These are phyloP conservation scores for Batillaria attramentaria DNA, from an alignment of 1,140 invertebrate genomes.

Conservation along the genomic window DNA sequence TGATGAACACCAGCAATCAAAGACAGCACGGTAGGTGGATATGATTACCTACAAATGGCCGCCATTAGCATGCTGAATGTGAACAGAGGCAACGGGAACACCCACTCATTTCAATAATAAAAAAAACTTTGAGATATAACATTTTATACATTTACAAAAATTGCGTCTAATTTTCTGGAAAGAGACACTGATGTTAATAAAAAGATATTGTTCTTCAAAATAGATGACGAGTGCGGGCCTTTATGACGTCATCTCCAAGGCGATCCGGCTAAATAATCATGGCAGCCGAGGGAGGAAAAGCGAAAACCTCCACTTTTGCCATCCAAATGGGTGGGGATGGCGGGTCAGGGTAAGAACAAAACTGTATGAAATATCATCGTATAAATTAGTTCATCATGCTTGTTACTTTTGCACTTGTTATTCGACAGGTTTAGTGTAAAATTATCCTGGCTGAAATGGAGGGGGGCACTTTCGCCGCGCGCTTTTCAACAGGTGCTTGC, in stretches of 20 bases:
- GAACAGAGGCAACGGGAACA: constrained; percentile 40
- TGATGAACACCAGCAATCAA: constrained; percentile 11
- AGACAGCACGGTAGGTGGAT: constrained; percentile 49
- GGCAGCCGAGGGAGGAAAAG: constrained; percentile 8
- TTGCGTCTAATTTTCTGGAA: no score
- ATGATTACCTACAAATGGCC: constrained; percentile 63
- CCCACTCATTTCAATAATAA: constrained; percentile 20
- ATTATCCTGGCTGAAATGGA: neutral
- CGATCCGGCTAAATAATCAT: constrained; percentile 33
- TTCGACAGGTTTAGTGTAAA: neutral
- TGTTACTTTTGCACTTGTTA: neutral
- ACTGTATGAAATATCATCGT: neutral
- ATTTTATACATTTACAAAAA: neutral
- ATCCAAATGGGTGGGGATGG: constrained; percentile 23
- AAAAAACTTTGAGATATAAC: neutral
- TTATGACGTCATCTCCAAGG: constrained; percentile 33
- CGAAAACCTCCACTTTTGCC: constrained; percentile 26
- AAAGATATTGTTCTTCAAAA: no score
- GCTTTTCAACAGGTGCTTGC: neutral
- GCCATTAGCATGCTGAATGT: constrained; percentile 57
- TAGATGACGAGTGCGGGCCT: constrained; percentile 9
- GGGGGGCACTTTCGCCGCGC: neutral
- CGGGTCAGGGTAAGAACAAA: constrained; percentile 7
- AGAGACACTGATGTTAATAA: no score
- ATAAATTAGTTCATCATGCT: neutral